Conservation (phyloP, 2,113 vertebrate species). For the Lamprologus callipterus region DNA sequence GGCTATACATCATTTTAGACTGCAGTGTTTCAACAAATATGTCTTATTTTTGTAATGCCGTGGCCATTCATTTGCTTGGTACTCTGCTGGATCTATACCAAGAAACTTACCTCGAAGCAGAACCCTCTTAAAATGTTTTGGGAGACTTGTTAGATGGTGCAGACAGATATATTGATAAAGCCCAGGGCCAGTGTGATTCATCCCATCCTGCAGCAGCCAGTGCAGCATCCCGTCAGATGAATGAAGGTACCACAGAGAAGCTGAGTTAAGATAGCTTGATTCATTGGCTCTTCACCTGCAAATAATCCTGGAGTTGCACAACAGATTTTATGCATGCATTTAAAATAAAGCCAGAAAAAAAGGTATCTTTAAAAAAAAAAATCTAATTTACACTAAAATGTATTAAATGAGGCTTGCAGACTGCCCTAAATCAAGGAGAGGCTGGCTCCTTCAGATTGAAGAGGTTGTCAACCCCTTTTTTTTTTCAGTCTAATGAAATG, state of each 20-base stretch:
- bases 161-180: slow-evolving; percentile 52
- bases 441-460: slow-evolving; percentile 6
- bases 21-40: background rate
- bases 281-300: slow-evolving; percentile 21
- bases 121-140: slow-evolving; percentile 28
- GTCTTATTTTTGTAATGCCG: background rate
- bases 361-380: background rate
- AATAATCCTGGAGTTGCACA: background rate
- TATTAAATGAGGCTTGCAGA: background rate
- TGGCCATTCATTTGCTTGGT: background rate
- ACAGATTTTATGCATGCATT: background rate
- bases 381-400: background rate
- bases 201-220: slow-evolving; percentile 4
- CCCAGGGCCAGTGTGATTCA: slow-evolving; percentile 35
- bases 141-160: slow-evolving; percentile 14
- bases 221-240: background rate
- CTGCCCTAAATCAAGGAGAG: background rate
- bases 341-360: background rate
- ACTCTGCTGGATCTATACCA: background rate
- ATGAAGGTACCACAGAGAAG: background rate
- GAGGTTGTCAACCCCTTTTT: slow-evolving; percentile 36
- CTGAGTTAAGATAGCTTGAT: slow-evolving; percentile 14
- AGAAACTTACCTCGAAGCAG: background rate
- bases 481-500: slow-evolving; percentile 42
- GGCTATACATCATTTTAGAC: background rate